Evolutionary conservation across 2,797 vertebrate genomes (phyloP).

Genomic region (Neosilurus mollespiculum): DNA sequence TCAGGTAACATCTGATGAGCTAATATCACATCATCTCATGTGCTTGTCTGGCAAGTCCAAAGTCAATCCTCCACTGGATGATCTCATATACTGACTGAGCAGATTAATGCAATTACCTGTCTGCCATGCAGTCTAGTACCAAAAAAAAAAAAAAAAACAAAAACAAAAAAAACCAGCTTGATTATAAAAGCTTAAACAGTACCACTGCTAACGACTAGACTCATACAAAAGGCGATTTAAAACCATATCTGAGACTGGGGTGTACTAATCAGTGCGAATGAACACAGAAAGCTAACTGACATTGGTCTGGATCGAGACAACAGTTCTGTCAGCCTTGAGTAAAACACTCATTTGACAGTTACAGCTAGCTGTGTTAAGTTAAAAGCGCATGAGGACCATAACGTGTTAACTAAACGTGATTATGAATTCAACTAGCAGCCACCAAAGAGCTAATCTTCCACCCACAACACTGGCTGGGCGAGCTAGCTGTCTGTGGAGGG

Average conservation of each 20-base stretch:
- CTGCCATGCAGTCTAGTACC: background rate
- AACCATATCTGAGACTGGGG: background rate
- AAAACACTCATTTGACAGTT: background rate
- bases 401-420: background rate
- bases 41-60: background rate
- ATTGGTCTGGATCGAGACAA: background rate
- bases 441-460: background rate
- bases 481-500: background rate
- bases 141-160: background rate
- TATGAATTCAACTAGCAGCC: background rate
- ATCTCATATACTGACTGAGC: background rate
- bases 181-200: background rate
- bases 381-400: background rate
- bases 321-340: background rate
- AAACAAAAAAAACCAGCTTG: background rate
- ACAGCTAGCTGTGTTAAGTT: background rate
- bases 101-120: background rate
- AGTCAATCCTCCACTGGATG: background rate
- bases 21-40: background rate
- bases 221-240: background rate
- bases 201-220: background rate
- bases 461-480: conserved; percentile 1
- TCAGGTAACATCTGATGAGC: background rate
- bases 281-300: too few relatives aligned
- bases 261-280: background rate